phyloP scores from a whole-genome alignment of 1,140 invertebrate species.

The Drosophila eugracilis region DNA sequence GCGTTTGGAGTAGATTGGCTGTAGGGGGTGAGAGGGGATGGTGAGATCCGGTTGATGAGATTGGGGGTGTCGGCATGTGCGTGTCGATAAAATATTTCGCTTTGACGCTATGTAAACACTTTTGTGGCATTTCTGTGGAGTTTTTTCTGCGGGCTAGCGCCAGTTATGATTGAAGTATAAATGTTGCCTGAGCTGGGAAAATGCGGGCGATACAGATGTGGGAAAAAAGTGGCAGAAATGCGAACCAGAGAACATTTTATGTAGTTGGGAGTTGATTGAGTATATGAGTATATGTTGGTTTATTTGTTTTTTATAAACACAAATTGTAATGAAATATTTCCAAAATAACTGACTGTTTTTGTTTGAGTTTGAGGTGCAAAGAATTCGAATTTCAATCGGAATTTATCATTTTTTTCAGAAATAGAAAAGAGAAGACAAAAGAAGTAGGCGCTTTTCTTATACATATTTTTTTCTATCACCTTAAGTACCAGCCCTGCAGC shows the following conservation, averaged over 20 bases:
- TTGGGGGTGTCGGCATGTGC: slow-evolving; percentile 58
- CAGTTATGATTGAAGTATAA: slow-evolving; percentile 38
- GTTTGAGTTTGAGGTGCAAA: neutral
- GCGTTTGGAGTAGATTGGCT: slow-evolving; percentile 25
- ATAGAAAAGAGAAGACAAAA: too few species aligned
- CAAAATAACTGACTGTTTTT: neutral
- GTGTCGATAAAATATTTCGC: slow-evolving; percentile 79
- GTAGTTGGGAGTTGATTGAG: slow-evolving; percentile 26
- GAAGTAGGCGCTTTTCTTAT: too few species aligned
- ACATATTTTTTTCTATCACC: neutral
- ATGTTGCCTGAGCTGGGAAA: neutral
- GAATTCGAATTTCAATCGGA: neutral
- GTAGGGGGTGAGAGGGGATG: too few species aligned
- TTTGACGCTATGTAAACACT: slow-evolving; percentile 79
- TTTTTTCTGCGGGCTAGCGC: slow-evolving; percentile 39
- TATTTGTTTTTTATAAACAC: slow-evolving; percentile 7
- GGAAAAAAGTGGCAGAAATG: neutral
- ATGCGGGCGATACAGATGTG: neutral
- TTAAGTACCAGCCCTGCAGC: neutral
- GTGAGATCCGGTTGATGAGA: slow-evolving; percentile 2
- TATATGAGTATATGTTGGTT: slow-evolving; percentile 3
- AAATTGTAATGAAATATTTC: slow-evolving; percentile 11
- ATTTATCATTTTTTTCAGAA: neutral
- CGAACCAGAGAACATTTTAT: slow-evolving; percentile 9
- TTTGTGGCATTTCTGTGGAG: slow-evolving; percentile 63